Base-by-base conservation (phyloP, 2,113 vertebrate genomes). In the Hippocampus comes region DNA sequence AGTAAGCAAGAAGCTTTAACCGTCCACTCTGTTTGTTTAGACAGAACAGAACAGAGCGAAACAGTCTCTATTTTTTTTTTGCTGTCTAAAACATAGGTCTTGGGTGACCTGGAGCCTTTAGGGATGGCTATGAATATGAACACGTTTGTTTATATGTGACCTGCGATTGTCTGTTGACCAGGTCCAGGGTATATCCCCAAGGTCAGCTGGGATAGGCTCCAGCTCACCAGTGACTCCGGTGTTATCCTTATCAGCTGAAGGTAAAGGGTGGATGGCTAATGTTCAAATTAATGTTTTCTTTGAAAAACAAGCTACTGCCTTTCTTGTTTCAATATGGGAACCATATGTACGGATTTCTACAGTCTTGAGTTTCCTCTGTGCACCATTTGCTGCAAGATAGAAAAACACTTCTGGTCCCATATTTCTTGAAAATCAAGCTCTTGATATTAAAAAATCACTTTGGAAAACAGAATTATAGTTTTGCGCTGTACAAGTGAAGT, bases 401-500 rank as follows among this genome's bases (percentile, higher is more conserved):
- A 3, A 38, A n/a, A 21, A 42, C 6, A 21, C 5, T 43, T 9
- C 5, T 7, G 27, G 1, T 15, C 20, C 20, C 7, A n/a, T n/a
- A 21, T 6, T 30, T 60, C 27, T 20, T 9, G 20, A 57, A 25
- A 27, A 15, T 30, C 14, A 34, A 61, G 27, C 12, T 61, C 20
- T 9, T 61, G 1, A 56, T 23, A 46, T 20, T 21, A 49, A 20
- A n/a, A 4, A 56, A 56, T 11, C 9, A 11, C 21, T 23, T 8
- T 23, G 17, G n/a, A 27, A 60, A 27, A 17, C 5, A 30, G 23
- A 30, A 17, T 59, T 30, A 17, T 30, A 5, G 30, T 30, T 27
- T 15, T 30, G 12, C 14, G 17, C 30, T 82, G 74, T 89, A 72
- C 64, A 84, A 23, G 55, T 57, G 61, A n/a, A 69, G 43, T 46